phyloP scores from a whole-genome alignment of 2,888 invertebrate genomes.

The Creontiades dilutus region DNA sequence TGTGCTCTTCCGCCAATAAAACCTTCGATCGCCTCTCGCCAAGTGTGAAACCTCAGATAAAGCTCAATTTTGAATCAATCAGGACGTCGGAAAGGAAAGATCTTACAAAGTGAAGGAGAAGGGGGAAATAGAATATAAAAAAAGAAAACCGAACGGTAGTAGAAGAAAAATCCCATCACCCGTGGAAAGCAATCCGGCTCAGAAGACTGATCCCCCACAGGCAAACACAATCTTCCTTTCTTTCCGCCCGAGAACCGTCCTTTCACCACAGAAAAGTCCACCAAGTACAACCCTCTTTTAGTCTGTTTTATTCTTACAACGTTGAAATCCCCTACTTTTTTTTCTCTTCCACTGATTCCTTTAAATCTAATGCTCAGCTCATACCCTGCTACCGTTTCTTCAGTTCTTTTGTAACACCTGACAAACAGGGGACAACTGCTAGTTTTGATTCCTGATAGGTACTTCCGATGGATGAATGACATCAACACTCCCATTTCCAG shows the following conservation, averaged over 20 bases:
- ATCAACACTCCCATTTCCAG: too few species aligned
- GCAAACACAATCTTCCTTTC: constrained; percentile 71
- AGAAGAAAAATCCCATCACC: constrained; percentile 51
- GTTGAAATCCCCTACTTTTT: constrained; percentile 12
- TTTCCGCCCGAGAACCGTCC: neutral
- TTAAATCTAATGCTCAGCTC: neutral
- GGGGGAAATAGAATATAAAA: constrained; percentile 37
- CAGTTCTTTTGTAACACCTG: neutral
- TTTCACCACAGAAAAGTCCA: neutral
- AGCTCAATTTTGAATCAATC: constrained; percentile 69
- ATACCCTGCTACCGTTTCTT: neutral
- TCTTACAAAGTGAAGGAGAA: constrained; percentile 53
- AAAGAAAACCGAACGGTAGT: constrained; percentile 46
- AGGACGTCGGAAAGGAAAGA: neutral
- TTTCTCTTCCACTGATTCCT: neutral
- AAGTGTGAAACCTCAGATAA: constrained; percentile 71
- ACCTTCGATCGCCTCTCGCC: constrained; percentile 30
- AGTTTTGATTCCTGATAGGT: neutral
- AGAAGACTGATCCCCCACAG: constrained; percentile 47
- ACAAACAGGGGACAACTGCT: neutral
- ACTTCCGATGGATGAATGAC: too few species aligned
- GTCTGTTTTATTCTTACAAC: constrained; percentile 4
- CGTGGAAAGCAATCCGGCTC: constrained; percentile 61
- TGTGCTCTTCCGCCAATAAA: constrained; percentile 45
- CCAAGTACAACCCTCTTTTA: neutral